Evolutionary conservation across 2,888 invertebrate genomes (phyloP).

Genomic region (Timandra comae): DNA sequence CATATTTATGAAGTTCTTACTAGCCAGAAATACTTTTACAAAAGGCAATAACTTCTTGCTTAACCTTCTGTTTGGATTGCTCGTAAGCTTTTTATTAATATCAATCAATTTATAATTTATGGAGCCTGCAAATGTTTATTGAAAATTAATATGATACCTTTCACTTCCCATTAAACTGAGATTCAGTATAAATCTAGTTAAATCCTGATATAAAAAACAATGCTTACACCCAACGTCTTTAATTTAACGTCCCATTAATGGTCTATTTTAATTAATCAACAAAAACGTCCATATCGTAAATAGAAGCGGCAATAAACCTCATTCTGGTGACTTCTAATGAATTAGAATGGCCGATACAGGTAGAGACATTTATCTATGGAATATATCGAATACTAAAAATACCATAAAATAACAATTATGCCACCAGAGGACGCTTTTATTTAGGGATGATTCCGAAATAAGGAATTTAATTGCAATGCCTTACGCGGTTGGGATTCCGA

Average conservation of each 20-base stretch:
- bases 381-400: constrained; percentile 43
- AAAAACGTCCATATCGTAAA: constrained; percentile 45
- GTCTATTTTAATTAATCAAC: constrained; percentile 62
- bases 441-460: too few relatives aligned
- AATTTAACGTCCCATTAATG: constrained; percentile 44
- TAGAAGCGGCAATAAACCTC: constrained; percentile 57
- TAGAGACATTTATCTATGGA: constrained; percentile 49
- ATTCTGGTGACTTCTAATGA: constrained; percentile 65
- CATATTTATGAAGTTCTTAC: too few relatives aligned
- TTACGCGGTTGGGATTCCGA: constrained; percentile 24
- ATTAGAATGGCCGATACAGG: constrained; percentile 65
- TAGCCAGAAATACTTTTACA: too few relatives aligned
- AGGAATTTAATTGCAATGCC: too few relatives aligned
- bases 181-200: too few relatives aligned
- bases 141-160: neutral
- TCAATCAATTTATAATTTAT: too few relatives aligned
- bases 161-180: too few relatives aligned
- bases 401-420: constrained; percentile 53
- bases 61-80: too few relatives aligned
- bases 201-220: constrained; percentile 31
- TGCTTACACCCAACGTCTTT: constrained; percentile 22
- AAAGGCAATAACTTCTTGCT: too few relatives aligned
- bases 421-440: constrained; percentile 26
- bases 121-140: neutral
- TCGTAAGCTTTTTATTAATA: too few relatives aligned